Percentiles rank a stretch among this genome's conserved stretches.
Evolutionary conservation across 2,797 vertebrate species (phyloP).

Genomic region (Poliocrania exsul): DNA sequence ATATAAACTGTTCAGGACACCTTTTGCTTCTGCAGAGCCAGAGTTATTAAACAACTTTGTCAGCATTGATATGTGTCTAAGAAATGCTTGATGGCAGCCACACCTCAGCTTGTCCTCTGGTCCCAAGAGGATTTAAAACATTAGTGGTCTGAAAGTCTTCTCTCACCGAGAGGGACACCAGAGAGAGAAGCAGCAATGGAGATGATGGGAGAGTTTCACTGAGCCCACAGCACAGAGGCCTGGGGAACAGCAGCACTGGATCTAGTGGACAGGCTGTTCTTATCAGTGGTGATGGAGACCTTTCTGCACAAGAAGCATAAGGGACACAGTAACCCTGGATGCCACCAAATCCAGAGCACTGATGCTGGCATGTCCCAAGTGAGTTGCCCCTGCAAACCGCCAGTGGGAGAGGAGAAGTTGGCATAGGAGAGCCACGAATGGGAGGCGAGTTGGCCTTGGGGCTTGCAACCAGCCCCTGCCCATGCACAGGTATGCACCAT

Average conservation of each 20-base stretch:
- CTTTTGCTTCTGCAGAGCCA: neutral
- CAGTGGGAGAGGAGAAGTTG: neutral
- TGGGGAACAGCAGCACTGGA: neutral
- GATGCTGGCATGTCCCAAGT: neutral
- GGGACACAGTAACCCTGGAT: neutral
- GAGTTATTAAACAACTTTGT: neutral
- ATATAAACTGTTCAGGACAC: neutral
- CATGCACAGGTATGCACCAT: fast-evolving
- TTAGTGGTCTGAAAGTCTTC: neutral
- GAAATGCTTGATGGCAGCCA: neutral
- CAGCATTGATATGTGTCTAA: neutral
- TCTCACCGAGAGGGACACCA: neutral
- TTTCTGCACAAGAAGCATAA: neutral
- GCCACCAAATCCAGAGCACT: neutral
- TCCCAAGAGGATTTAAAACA: neutral
- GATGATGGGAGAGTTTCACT: neutral
- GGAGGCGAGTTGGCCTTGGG: fast-evolving
- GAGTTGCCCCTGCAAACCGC: neutral
- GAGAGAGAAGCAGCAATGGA: neutral
- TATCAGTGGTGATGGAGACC: neutral
- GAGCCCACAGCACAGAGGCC: neutral
- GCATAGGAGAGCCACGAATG: neutral
- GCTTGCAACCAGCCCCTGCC: neutral
- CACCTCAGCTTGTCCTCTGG: neutral
- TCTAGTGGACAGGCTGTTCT: neutral